Evolutionary conservation across 2,888 invertebrate species (phyloP).

Genomic region (Ochropacha duplaris): DNA sequence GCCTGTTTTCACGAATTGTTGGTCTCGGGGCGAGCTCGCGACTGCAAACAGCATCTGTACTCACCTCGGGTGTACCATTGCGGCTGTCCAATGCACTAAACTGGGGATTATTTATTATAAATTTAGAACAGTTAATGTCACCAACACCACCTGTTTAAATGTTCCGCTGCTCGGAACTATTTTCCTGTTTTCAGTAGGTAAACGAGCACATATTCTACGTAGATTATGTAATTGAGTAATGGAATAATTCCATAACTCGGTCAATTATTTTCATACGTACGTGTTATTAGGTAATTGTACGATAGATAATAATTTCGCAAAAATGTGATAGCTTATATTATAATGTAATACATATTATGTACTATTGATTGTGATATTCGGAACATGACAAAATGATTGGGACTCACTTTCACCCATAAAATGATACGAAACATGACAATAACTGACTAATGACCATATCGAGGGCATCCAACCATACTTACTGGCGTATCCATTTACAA

Average conservation of each 20-base stretch:
- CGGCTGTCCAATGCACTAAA: constrained; percentile 42
- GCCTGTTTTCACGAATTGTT: constrained; percentile 56
- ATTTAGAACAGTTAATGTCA: constrained; percentile 46
- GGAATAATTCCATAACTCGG: too few species aligned
- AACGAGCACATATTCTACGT: not conserved
- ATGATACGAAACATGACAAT: not conserved
- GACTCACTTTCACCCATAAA: not conserved
- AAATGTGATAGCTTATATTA: too few species aligned
- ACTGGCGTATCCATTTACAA: constrained; percentile 2
- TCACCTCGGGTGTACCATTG: constrained; percentile 36
- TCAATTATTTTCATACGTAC: too few species aligned
- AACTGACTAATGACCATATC: not conserved
- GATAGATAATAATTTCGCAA: too few species aligned
- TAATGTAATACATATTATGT: too few species aligned
- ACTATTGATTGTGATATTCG: not conserved
- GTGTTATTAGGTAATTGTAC: too few species aligned
- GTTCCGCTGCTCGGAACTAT: not conserved
- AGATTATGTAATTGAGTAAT: too few species aligned
- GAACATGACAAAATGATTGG: not conserved
- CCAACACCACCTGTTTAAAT: constrained; percentile 17
- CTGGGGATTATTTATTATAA: constrained; percentile 54
- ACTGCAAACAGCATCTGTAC: constrained; percentile 34
- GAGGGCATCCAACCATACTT: constrained; percentile 2
- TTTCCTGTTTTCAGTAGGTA: not conserved
- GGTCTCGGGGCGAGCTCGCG: constrained; percentile 33